Evolutionary conservation across 2,113 vertebrate species (phyloP).

Genomic region (Spizaetus ornatus): DNA sequence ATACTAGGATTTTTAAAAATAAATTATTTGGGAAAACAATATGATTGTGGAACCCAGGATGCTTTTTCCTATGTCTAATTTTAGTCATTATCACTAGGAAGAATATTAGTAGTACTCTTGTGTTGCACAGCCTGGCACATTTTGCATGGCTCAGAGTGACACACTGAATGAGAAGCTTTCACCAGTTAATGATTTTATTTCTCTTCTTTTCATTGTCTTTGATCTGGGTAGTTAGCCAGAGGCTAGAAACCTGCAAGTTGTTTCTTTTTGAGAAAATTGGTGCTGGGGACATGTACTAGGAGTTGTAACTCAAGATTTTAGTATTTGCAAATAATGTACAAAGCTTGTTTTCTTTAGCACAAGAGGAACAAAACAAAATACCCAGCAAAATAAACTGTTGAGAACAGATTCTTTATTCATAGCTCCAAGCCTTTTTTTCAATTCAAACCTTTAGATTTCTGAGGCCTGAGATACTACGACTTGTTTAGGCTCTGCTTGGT

Average conservation of each 20-base stretch:
- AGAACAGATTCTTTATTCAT: not conserved
- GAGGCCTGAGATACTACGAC: not conserved
- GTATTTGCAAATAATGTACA: not conserved
- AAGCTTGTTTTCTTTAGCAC: not conserved
- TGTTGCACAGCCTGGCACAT: not conserved
- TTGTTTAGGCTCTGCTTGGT: not conserved
- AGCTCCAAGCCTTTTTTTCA: not conserved
- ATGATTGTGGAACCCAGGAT: not conserved
- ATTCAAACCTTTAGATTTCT: not conserved
- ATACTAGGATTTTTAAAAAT: not conserved
- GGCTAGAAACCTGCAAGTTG: not conserved
- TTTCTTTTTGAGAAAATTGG: not conserved
- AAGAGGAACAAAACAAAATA: not conserved
- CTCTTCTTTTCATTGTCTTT: not conserved
- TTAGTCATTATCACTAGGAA: not conserved
- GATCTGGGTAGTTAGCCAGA: not conserved
- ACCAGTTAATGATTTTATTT: not conserved
- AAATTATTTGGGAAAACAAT: not conserved
- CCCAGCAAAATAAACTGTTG: not conserved
- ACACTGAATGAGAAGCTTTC: not conserved
- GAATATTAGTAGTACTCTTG: not conserved
- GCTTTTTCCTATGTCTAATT: not conserved
- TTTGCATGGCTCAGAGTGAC: not conserved
- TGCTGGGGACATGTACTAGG: not conserved
- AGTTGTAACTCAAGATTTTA: not conserved